A percentile compares a stretch with the other conserved stretches of the same genome.
phyloP scores from a whole-genome alignment of 2,113 vertebrate genomes.

The Ancistrus triradiatus region DNA sequence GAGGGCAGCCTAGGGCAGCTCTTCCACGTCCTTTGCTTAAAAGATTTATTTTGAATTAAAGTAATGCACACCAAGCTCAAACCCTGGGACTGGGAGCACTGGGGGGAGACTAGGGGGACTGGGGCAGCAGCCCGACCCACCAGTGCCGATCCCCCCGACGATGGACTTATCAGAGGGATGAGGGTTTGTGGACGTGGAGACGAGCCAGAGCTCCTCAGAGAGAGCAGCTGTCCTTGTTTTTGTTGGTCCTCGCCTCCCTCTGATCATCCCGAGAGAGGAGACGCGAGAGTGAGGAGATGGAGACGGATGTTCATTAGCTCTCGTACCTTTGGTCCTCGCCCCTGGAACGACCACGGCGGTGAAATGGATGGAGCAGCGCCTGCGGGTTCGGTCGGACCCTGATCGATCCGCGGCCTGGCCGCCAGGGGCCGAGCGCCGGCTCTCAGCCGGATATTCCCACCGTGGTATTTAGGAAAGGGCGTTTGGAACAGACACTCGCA shows the following conservation, averaged over 20 bases:
- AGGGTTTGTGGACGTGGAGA: conserved; percentile 44
- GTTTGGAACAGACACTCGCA: not conserved
- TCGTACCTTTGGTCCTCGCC: too few species aligned
- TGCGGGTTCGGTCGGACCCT: not conserved
- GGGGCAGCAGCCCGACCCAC: too few species aligned
- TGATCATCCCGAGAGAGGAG: conserved; percentile 10
- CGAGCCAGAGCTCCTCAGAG: conserved; percentile 62
- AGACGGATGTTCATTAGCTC: conserved; percentile 6
- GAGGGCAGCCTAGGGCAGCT: not conserved
- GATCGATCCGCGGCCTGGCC: not conserved
- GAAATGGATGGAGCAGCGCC: too few species aligned
- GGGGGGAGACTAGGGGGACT: too few species aligned
- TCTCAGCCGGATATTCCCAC: not conserved
- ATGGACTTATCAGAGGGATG: not conserved
- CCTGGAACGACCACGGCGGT: not conserved
- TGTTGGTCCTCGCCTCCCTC: conserved; percentile 32
- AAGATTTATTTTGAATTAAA: not conserved
- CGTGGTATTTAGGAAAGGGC: not conserved
- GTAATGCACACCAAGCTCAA: too few species aligned
- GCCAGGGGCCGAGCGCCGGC: too few species aligned
- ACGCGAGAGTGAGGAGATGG: not conserved
- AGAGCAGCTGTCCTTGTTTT: conserved; percentile 69
- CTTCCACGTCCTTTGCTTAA: too few species aligned
- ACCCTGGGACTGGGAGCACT: too few species aligned
- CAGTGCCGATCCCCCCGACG: too few species aligned